Evolutionary conservation across 2,888 invertebrate genomes (phyloP), one percentile per base, ranked within the genome.

Genomic region (Sminthurinus aureus): DNA sequence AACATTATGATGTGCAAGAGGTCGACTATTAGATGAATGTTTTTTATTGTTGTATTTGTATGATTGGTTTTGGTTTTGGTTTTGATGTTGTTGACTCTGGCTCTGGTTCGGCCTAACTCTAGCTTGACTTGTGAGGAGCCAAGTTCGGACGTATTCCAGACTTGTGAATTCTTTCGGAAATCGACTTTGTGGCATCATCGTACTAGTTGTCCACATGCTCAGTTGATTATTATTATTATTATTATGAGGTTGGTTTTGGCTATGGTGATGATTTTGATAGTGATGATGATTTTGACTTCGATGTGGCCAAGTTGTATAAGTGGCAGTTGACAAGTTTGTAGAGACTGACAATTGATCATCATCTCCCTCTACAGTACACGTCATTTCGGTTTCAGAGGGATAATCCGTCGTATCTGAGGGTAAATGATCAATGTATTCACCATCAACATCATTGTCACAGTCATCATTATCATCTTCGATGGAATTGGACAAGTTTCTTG

Each of bases 311-410:
- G 86, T 86, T n/a, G 85, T 85, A 79, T 85, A 87, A 18, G 87
- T 87, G 22, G 86, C 86, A 22, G 87, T 87, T n/a, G 87, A 88
- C 75, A 88, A 82, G 75, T 87, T 86, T n/a, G 88, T 86, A 22
- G 87, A 87, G 58, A 86, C 84, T 24, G 82, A 79, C 2, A 79
- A 67, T 64, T 84, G 80, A 51, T 85, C 86, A 22, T 84, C 83
- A 24, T 84, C 83, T 64, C 81, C 85, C 74, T 86, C 83, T 24
- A 84, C 64, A 58, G 86, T 88, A 52, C 85, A 84, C 3, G 88
- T 88, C 76, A 88, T 87, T 81, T 88, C 88, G 0, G 88, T 88
- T 73, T 87, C 88, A 20, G 87, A 86, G 12, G 88, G 88, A 83
- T 88, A 88, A 80, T 88, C 88, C 50, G 88, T 88, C 0, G 86